Percentiles rank a stretch among this genome's conserved stretches.
Evolutionary conservation across 1,140 invertebrate species (phyloP).

Genomic region (Ceratosolen fusciceps): DNA sequence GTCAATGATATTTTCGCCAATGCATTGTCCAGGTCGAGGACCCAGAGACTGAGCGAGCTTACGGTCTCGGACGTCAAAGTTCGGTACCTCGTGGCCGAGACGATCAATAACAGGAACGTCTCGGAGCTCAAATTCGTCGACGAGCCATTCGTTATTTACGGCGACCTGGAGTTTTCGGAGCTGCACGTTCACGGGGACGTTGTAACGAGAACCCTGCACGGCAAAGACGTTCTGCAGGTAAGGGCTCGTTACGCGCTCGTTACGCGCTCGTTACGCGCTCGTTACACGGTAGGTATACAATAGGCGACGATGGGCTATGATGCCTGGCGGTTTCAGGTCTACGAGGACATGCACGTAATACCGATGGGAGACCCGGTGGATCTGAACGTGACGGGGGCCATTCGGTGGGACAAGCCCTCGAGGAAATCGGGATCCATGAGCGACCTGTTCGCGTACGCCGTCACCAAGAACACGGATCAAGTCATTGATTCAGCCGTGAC

Average conservation of each 20-base stretch:
- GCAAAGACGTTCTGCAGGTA: constrained; percentile 48
- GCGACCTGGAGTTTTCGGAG: constrained; percentile 53
- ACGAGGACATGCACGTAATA: constrained; percentile 39
- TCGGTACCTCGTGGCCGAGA: constrained; percentile 41
- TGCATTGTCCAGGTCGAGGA: constrained; percentile 50
- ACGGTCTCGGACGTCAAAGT: constrained; percentile 40
- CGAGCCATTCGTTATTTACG: constrained; percentile 48
- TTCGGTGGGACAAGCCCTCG: constrained; percentile 49
- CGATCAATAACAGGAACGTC: constrained; percentile 50
- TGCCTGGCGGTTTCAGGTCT: constrained; percentile 46
- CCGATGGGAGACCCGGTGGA: constrained; percentile 17
- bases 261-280: not conserved
- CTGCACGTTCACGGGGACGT: constrained; percentile 51
- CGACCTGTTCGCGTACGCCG: constrained; percentile 53
- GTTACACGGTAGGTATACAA: not conserved
- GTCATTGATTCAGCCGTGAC: constrained; percentile 40
- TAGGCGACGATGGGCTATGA: too few species aligned
- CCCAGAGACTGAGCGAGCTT: constrained; percentile 48
- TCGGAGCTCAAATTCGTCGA: constrained; percentile 51
- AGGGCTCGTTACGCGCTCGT: not conserved
- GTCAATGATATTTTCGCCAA: constrained; percentile 45
- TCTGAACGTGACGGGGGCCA: constrained; percentile 47
- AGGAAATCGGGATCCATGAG: constrained; percentile 28
- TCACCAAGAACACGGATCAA: constrained; percentile 56
- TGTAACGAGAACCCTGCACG: constrained; percentile 48